A percentile compares a stretch with the other conserved stretches of the same genome.
These are phyloP conservation scores for Gastrophryne carolinensis DNA, from an alignment of 2,797 vertebrate genomes.

Conservation along the genomic window DNA sequence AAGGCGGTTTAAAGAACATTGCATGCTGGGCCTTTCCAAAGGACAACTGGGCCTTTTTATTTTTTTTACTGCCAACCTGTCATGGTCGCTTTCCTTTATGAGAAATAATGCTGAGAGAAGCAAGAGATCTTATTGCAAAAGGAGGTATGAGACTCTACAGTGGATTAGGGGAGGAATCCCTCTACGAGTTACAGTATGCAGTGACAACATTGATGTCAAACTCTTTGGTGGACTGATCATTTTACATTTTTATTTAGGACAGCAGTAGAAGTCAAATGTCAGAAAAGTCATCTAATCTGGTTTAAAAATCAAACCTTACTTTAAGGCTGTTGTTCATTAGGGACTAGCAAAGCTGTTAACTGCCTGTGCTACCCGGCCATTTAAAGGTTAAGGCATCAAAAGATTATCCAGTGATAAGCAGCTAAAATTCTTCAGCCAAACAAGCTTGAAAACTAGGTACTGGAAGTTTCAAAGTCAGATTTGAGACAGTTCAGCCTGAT, in stretches of 20 bases:
- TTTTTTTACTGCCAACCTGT: too few species aligned
- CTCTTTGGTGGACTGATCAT: neutral
- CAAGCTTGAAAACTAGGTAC: conserved; percentile 14
- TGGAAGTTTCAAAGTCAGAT: conserved; percentile 25
- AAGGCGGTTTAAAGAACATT: too few species aligned
- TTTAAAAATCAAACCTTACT: neutral
- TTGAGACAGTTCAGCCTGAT: neutral
- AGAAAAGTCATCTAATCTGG: too few species aligned
- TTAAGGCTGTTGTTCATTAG: neutral
- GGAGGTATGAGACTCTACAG: neutral
- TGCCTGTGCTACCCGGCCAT: neutral
- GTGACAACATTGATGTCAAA: neutral
- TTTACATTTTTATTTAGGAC: neutral
- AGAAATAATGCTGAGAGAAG: too few species aligned
- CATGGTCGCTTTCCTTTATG: too few species aligned
- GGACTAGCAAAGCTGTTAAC: neutral
- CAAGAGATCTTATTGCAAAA: neutral
- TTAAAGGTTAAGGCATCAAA: conserved; percentile 41
- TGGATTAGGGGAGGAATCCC: neutral
- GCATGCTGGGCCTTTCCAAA: too few species aligned
- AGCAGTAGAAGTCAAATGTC: too few species aligned
- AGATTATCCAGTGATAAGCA: conserved; percentile 41
- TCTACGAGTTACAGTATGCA: neutral
- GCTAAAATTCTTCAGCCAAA: conserved; percentile 42
- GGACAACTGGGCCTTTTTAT: too few species aligned